These are phyloP conservation scores for Cossypha polioptera DNA, from an alignment of 2,797 vertebrate species.

Conservation along the genomic window DNA sequence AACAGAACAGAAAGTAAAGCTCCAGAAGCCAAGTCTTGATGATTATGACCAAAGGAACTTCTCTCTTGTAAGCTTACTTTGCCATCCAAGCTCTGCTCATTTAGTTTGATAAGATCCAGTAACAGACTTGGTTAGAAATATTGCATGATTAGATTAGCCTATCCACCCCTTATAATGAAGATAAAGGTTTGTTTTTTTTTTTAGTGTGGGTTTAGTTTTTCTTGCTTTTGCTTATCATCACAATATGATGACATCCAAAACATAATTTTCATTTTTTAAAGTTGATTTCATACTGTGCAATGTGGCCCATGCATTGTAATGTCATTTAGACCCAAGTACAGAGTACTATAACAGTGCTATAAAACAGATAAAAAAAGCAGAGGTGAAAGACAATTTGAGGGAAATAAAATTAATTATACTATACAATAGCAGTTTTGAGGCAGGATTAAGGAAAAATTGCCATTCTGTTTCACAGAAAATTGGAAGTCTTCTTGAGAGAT, in stretches of 20 bases:
- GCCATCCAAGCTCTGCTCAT: not conserved
- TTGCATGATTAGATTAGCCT: not conserved
- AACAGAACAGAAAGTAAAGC: conserved; percentile 46
- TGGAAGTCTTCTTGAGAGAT: not conserved
- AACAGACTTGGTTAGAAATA: conserved; percentile 17
- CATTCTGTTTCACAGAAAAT: not conserved
- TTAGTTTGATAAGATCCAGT: conserved; percentile 46
- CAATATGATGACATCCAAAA: not conserved
- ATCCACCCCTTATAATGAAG: not conserved
- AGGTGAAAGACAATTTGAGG: conserved; percentile 1
- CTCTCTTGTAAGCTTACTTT: conserved; percentile 8
- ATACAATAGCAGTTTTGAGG: not conserved
- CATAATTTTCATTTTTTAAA: not conserved
- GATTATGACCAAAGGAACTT: conserved; percentile 50
- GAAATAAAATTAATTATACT: not conserved
- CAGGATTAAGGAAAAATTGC: not conserved
- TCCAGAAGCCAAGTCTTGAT: conserved; percentile 45
- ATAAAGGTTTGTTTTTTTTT: not conserved
- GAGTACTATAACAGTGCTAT: not conserved
- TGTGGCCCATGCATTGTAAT: not conserved
- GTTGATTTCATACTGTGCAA: not conserved
- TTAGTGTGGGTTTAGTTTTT: not conserved
- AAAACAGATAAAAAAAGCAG: not conserved
- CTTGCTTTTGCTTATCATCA: not conserved
- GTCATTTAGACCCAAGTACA: not conserved